Conservation (phyloP, 2,888 invertebrate genomes). For the Metallyticus violacea region DNA sequence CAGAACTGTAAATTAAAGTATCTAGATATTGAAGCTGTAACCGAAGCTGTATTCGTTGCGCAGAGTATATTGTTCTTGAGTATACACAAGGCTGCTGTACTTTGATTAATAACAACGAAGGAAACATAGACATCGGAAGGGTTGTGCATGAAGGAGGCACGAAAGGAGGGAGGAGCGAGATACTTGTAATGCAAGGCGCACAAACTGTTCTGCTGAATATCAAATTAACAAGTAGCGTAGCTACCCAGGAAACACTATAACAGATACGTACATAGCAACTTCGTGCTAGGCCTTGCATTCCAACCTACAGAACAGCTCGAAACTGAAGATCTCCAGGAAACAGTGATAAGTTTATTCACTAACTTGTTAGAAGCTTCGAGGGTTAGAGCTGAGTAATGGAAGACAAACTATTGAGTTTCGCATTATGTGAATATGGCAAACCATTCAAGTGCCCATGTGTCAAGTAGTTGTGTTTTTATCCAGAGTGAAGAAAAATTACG, state of each 20-base stretch:
- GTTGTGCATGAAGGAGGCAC: not conserved
- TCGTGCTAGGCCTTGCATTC: not conserved
- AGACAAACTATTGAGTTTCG: too few species aligned
- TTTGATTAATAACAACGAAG: slow-evolving; percentile 17
- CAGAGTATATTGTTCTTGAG: not conserved
- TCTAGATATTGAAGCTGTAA: not conserved
- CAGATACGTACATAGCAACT: not conserved
- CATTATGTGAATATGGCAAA: too few species aligned
- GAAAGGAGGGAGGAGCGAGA: not conserved
- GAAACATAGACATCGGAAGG: not conserved
- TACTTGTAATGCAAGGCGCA: slow-evolving; percentile 16
- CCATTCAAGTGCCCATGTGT: too few species aligned
- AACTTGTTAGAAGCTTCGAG: too few species aligned
- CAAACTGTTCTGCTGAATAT: slow-evolving; percentile 26
- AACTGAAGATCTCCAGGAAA: not conserved
- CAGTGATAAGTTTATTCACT: not conserved
- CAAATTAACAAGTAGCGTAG: slow-evolving; percentile 28
- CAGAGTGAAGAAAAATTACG: too few species aligned
- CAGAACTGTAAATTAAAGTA: not conserved
- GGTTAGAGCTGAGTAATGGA: too few species aligned
- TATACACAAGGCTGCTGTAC: not conserved
- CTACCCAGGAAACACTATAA: not conserved
- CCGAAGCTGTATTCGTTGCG: not conserved
- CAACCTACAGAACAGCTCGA: not conserved
- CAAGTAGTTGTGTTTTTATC: too few species aligned